These are phyloP conservation scores for Crypturellus tataupa DNA, from an alignment of 2,797 vertebrate species.

Conservation along the genomic window DNA sequence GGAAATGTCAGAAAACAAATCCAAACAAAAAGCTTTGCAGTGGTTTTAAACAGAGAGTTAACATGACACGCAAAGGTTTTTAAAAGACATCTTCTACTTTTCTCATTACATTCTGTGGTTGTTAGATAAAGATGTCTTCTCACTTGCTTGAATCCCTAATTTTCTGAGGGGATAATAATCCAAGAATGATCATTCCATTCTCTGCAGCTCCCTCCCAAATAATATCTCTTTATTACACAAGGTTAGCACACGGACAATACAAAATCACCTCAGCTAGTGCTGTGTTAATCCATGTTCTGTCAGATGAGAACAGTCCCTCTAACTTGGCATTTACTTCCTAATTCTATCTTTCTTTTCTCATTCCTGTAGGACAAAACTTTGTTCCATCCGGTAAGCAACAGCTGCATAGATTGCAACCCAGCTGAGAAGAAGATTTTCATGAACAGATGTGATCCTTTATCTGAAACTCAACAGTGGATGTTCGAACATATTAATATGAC, in stretches of 20 bases:
- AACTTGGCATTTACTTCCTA: conserved; percentile 48
- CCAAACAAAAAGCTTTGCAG: not conserved
- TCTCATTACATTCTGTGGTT: not conserved
- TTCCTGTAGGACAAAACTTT: conserved; percentile 88
- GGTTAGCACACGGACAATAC: not conserved
- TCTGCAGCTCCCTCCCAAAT: conserved; percentile 1
- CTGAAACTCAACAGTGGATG: conserved; percentile 91
- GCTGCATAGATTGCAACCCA: conserved; percentile 90
- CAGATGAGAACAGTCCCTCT: conserved; percentile 21
- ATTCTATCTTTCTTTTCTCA: conserved; percentile 63
- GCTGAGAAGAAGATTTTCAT: conserved; percentile 92
- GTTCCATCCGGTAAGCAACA: conserved; percentile 89
- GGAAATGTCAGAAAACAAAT: not conserved
- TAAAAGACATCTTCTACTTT: not conserved
- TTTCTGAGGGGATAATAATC: not conserved
- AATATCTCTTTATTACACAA: conserved; percentile 5
- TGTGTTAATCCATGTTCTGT: conserved; percentile 20
- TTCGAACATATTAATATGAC: conserved; percentile 90
- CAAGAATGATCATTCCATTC: not conserved
- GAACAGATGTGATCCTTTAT: conserved; percentile 90
- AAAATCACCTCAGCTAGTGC: not conserved
- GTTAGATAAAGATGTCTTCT: not conserved
- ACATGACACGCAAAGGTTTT: not conserved
- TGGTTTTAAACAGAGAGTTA: not conserved
- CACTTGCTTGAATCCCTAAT: not conserved